Percentiles rank a stretch among this genome's conserved stretches.
phyloP scores from a whole-genome alignment of 64 coral and sea anemone genomes.

The Dendrophyllia cribrosa region DNA sequence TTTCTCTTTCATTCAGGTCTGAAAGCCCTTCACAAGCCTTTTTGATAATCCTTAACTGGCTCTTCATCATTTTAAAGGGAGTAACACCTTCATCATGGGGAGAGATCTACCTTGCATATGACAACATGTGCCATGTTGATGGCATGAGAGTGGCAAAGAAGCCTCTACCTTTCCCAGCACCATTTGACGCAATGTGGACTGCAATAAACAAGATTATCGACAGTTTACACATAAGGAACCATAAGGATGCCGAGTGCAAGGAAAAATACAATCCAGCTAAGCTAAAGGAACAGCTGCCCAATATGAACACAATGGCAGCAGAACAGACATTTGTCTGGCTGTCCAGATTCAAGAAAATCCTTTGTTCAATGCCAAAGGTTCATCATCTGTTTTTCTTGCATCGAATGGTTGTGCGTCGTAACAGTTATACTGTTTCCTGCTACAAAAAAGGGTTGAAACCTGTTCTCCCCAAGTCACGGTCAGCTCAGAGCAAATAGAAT shows the following conservation, averaged over 20 bases:
- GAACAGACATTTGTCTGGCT: slow-evolving; percentile 49
- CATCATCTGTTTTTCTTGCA: slow-evolving; percentile 31
- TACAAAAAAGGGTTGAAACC: background rate
- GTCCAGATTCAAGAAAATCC: slow-evolving; percentile 25
- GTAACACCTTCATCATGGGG: background rate
- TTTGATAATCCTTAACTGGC: background rate
- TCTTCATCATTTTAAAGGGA: background rate
- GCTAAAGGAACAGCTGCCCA: background rate
- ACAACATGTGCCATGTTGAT: slow-evolving; percentile 32
- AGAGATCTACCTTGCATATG: background rate
- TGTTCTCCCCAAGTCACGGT: no score
- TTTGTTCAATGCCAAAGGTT: slow-evolving; percentile 3
- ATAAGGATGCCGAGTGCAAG: background rate
- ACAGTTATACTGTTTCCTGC: background rate
- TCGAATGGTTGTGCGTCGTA: slow-evolving; percentile 15
- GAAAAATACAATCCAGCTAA: background rate
- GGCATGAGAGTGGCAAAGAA: background rate
- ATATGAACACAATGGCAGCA: slow-evolving; percentile 9
- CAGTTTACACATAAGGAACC: background rate
- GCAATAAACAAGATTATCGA: background rate
- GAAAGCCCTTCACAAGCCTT: slow-evolving; percentile 40
- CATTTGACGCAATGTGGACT: background rate
- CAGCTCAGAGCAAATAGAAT: no score
- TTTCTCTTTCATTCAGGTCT: no score
- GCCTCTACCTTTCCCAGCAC: background rate